Evolutionary conservation across 2,888 invertebrate species (phyloP).

Genomic region (Aspidapion aeneum): DNA sequence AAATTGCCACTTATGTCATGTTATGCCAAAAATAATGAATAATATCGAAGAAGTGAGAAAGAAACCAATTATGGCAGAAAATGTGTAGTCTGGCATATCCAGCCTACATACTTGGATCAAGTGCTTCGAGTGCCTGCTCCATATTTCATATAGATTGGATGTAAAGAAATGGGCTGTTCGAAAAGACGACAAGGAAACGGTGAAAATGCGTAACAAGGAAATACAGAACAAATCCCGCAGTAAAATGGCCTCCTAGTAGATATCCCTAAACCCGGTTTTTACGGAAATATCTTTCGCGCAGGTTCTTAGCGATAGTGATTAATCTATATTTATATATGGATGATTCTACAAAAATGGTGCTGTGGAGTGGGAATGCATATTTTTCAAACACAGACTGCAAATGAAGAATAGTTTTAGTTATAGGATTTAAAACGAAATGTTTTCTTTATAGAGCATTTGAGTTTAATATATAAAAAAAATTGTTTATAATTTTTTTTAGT

Average conservation of each 20-base stretch:
- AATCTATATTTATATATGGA: no score
- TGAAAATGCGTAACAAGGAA: slow-evolving; percentile 3
- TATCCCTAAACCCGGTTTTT: slow-evolving; percentile 25
- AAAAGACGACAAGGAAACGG: slow-evolving; percentile 6
- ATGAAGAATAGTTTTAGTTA: no score
- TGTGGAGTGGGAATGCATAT: no score
- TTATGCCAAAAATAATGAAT: slow-evolving; percentile 14
- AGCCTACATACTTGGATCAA: slow-evolving; percentile 14
- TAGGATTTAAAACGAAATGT: no score
- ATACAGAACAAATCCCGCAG: slow-evolving; percentile 15
- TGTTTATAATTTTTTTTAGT: no score
- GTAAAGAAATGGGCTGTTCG: slow-evolving; percentile 14
- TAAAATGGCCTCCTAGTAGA: slow-evolving; percentile 28
- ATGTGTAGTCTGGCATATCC: slow-evolving; percentile 8
- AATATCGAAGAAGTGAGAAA: slow-evolving; percentile 6
- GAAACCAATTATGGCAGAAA: slow-evolving; percentile 5
- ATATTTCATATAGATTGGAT: slow-evolving; percentile 12
- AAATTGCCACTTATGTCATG: slow-evolving; percentile 15
- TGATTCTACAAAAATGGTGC: no score
- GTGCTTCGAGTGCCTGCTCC: slow-evolving; percentile 15
- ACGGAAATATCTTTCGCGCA: no score
- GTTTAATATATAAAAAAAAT: no score
- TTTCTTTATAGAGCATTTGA: no score
- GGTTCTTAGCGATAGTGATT: no score
- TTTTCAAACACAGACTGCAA: no score